Base-by-base conservation (phyloP, 2,113 vertebrate genomes). In the Ia io region DNA sequence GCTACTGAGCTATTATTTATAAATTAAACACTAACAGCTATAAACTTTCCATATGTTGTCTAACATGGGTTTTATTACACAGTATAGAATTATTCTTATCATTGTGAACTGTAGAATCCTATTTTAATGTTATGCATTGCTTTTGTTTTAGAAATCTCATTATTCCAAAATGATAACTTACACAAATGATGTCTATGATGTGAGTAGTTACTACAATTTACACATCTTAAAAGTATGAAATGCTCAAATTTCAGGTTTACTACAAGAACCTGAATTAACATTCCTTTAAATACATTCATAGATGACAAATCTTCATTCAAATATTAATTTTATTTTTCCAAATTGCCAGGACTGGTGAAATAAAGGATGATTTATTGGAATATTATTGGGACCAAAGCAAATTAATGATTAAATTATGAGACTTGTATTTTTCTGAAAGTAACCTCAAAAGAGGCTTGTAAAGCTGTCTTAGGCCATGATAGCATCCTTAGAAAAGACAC, bases 1-100 rank as follows among this genome's bases (percentile, higher is more conserved):
- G 93, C 96, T 97, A 97, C 91, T 97, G 47, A 96, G 78, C 51
- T 97, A 89, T 86, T 86, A 96, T 92, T 77, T 86, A 70, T 61
- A 96, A 88, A 88, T 96, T 69, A 88, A 93, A 87, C 85, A 95
- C 28, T 88, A 97, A 92, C 69, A 97, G 61, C 78, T 97, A 84
- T 79, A 96, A 87, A 32, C 88, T 79, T 97, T 56, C 16, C 67
- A 70, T 32, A 96, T 96, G 23, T 97, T 56, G 32, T 96, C 69
- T 88, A 87, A 67, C 93, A 87, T 69, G 13, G 61, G 49, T 77
- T 93, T 97, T 93, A 9, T 89, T 93, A 97, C 92, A 84, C 10
- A 0, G 6, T 89, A 32, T 95, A 77, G 61, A 77, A 93, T 91
- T 77, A 23, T 42, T 90, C 70, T 94, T 92, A 92, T 59, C 47